Base-by-base conservation (phyloP, 2,888 invertebrate genomes). In the Campaea margaritaria region DNA sequence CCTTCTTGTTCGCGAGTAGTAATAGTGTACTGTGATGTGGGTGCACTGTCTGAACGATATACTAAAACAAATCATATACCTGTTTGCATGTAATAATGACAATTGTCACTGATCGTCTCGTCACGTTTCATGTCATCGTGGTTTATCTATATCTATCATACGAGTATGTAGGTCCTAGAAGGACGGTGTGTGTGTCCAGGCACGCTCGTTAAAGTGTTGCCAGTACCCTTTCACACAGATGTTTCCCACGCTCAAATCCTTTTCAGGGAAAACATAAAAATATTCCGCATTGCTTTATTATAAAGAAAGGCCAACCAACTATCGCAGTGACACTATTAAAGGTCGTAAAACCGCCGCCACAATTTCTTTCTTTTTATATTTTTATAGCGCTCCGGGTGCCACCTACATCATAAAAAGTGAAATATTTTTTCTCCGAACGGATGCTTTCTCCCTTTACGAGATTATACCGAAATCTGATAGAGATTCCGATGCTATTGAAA, bases 371-470 rank as follows among this genome's bases (percentile, higher is more conserved):
- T 84, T 82, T 82, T 82, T 85, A 86, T 85, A 85, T 85, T 85
- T 87, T 89, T 86, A 87, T 81, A 76, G 78, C 81, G 78, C 79
- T 81, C 79, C 79, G 77, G 85, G 83, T 86, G 83, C 86, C 82
- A 85, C 85, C 87, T 85, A 86, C 82, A 79, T 85, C 87, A 88
- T 90, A 91, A 89, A 90, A 90, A 87, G 81, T 91, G 87, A 90
- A 87, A 89, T 90, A 91, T 89, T 82, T 83, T 85, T 80, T 86
- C 87, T 83, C 82, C 77, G 78, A 84, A 79, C 79, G 86, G 86
- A 86, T 85, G 82, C 82, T 82, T 79, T 68, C 77, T 79, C 80
- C 83, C 81, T 85, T 85, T 85, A 87, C 82, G 83, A 86, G 87
- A 86, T 86, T 82, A 84, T 83, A 85, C 84, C 79, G 79, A 85